Evolutionary conservation across 2,888 invertebrate genomes (phyloP), one percentile per base, ranked within the genome.

Genomic region (Metalampra italica): DNA sequence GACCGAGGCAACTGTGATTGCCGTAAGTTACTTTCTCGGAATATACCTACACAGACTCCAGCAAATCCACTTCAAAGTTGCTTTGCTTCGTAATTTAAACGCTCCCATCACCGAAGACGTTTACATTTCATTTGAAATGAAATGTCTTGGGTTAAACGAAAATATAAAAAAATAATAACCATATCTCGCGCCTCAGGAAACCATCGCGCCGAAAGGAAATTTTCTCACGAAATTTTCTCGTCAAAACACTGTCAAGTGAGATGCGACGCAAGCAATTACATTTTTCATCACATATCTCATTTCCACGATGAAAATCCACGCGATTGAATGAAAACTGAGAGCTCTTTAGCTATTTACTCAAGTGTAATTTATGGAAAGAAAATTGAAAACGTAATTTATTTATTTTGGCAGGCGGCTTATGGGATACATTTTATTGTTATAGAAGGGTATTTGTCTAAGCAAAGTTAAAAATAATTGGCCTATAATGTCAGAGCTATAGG

Each of bases 181-280:
- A 9, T 45, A 38, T 14, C 34, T 32, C 43, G 14, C 38, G 43
- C 38, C 29, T 29, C 9, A 29, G 45, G 12, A 49, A 49, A 41
- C 36, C 42, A 38, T 40, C 14, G 4, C 39, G 30, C n/a, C 45
- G 32, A 46, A 45, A 34, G 49, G 43, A 42, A 50, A 49, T 55
- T 60, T 56, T 54, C 57, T 54, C 52, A 52, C 52, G 49, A 59
- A 62, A 57, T 62, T 61, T 62, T 60, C 62, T 65, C 72, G 74
- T 76, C 72, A 73, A 73, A 79, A 72, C 71, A 71, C 69, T 75
- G 74, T 72, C 75, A 71, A 69, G 65, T 64, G 67, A 51, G 59
- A 55, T 59, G 65, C 65, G 74, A 71, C 72, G 68, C 64, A 70
- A 69, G 71, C 75, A 77, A 80, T 82, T 80, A 78, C 75, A 65